Evolutionary conservation across 2,113 vertebrate species (phyloP), one percentile per base, ranked within the genome.

Genomic region (Columbina picui): DNA sequence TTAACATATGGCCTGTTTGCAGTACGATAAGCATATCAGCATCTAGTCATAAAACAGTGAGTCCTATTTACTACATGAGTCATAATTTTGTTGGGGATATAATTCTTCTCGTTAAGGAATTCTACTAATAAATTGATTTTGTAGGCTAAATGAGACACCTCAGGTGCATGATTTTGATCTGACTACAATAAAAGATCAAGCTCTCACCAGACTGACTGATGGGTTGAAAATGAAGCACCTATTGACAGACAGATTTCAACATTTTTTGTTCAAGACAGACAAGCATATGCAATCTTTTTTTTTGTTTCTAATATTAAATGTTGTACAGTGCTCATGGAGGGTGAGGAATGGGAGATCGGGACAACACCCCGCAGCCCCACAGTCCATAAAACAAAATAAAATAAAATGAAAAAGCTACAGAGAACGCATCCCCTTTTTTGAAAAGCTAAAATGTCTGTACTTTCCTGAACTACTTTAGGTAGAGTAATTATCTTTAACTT

Each of bases 151-250:
- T 80, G 78, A 91, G 73, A 95, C 81, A 91, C 57, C 67, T 93
- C 39, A 21, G 56, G 38, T 84, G 69, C 47, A 49, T 12, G 38
- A 86, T 90, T 94, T 93, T 90, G 78, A 63, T 93, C 50, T 80
- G 59, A 78, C 47, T 67, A 50, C n/a, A 90, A 67, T 63, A 84
- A 93, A 97, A 94, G 87, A 88, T 84, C 87, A 82, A 93, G 65
- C 50, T 78, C 47, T 85, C 60, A 50, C 32, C 21, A 50, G 11
- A 6, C 14, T 90, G 85, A 88, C 6, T 90, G 85, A 88, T 5
- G 3, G 55, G n/a, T 78, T 81, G 71, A 94, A 93, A 94, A 80
- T 67, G 61, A 85, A 81, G 59, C 71, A 90, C 50, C 38, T 81
- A 88, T 56, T 90, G 87, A 93, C 68, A 79, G 67, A 77, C 47